Conservation (phyloP, 2,888 invertebrate genomes). For the Pedicia rivosa region DNA sequence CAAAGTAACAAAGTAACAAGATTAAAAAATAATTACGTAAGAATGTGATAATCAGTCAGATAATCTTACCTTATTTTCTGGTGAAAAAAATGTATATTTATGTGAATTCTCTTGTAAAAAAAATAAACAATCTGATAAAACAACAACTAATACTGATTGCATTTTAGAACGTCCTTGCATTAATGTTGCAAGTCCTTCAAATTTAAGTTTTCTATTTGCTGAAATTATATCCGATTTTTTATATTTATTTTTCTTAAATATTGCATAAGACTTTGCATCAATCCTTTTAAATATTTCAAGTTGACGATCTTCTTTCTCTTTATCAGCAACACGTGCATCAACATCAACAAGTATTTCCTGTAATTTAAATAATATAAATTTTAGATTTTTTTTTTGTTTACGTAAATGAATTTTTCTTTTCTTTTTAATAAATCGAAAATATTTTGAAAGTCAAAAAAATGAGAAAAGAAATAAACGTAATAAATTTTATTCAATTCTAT, state of each 20-base stretch:
- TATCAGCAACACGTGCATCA: slow-evolving; percentile 83
- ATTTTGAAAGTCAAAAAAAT: slow-evolving; percentile 1
- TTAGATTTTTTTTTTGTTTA: slow-evolving; percentile 18
- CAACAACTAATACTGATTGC: slow-evolving; percentile 74
- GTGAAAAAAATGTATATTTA: slow-evolving; percentile 83
- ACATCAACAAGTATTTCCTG: slow-evolving; percentile 73
- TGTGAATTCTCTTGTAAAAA: slow-evolving; percentile 85
- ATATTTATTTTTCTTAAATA: slow-evolving; percentile 72
- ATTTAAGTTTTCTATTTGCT: slow-evolving; percentile 59
- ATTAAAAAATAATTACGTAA: too few relatives aligned
- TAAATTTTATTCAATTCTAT: neutral
- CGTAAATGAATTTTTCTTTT: too few relatives aligned
- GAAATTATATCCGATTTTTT: slow-evolving; percentile 83
- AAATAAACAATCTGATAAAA: slow-evolving; percentile 80
- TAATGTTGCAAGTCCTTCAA: slow-evolving; percentile 76
- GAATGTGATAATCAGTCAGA: too few relatives aligned
- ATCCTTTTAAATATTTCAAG: slow-evolving; percentile 83
- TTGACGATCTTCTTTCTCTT: slow-evolving; percentile 77
- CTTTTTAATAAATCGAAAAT: slow-evolving; percentile 12
- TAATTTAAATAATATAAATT: slow-evolving; percentile 14
- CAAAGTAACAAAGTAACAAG: neutral
- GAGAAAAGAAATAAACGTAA: slow-evolving; percentile 5
- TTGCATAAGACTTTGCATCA: slow-evolving; percentile 82
- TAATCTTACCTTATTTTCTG: slow-evolving; percentile 94
- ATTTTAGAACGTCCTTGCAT: slow-evolving; percentile 87